A percentile compares a stretch with the other conserved stretches of the same genome.
phyloP scores from a whole-genome alignment of 2,113 vertebrate genomes.

The Eptatretus burgeri region DNA sequence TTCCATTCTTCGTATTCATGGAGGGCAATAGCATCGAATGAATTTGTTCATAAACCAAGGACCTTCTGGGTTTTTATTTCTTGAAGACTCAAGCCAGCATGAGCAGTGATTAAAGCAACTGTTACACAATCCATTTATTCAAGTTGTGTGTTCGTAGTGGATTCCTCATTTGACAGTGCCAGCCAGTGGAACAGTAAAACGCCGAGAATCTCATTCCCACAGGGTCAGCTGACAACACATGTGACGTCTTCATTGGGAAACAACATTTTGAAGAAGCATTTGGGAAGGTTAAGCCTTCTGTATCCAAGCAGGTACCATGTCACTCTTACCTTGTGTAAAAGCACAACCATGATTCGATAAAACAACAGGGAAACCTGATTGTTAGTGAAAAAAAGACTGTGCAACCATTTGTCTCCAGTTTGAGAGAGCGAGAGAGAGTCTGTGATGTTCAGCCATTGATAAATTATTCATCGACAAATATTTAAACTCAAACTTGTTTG shows the following conservation, averaged over 20 bases:
- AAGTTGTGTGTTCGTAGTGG: neutral
- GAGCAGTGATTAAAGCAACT: neutral
- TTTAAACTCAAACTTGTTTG: too few relatives aligned
- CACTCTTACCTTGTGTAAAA: neutral
- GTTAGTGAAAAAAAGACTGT: too few relatives aligned
- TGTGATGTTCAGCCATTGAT: too few relatives aligned
- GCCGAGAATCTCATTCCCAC: neutral
- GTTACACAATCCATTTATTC: neutral
- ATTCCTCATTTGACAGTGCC: neutral
- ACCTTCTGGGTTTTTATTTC: neutral
- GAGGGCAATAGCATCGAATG: too few relatives aligned
- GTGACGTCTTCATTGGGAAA: conserved; percentile 27
- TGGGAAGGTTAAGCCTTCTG: conserved; percentile 41
- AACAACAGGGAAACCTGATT: too few relatives aligned
- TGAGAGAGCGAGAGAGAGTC: too few relatives aligned
- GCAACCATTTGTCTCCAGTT: too few relatives aligned
- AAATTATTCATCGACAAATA: too few relatives aligned
- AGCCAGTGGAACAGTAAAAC: neutral
- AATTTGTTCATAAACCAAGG: too few relatives aligned
- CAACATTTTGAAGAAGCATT: conserved; percentile 63
- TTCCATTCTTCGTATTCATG: too few relatives aligned
- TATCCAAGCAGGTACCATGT: conserved; percentile 44
- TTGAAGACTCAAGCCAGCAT: neutral
- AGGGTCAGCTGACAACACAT: conserved; percentile 10
- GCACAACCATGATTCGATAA: too few relatives aligned